Percentiles rank a stretch among this genome's conserved stretches.
Evolutionary conservation across 1,140 invertebrate species (phyloP).

Genomic region (Aphis gossypii): DNA sequence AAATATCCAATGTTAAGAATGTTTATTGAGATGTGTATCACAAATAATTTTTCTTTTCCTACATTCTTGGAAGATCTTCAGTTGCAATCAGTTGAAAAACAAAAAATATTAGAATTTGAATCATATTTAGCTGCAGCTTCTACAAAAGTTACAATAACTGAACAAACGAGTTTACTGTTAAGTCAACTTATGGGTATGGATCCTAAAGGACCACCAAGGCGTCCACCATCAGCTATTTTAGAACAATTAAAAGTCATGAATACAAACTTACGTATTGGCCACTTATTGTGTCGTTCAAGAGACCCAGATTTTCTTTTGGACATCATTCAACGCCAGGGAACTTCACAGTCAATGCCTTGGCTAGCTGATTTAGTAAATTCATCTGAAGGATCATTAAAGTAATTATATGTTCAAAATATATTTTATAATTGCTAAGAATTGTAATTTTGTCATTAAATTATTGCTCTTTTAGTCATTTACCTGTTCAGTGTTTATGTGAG

Average conservation of each 20-base stretch:
- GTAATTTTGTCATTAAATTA: neutral
- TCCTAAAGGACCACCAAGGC: constrained; percentile 79
- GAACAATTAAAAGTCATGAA: constrained; percentile 85
- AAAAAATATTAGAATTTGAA: constrained; percentile 91
- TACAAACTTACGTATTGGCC: constrained; percentile 81
- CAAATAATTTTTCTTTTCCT: constrained; percentile 83
- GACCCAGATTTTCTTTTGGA: constrained; percentile 92
- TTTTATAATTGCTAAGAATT: neutral
- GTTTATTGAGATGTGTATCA: constrained; percentile 97
- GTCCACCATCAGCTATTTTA: constrained; percentile 78
- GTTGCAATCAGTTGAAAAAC: constrained; percentile 76
- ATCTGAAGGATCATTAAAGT: constrained; percentile 82
- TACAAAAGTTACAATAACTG: constrained; percentile 83
- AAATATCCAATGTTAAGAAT: constrained; percentile 90
- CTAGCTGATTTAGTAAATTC: constrained; percentile 92
- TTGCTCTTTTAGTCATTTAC: constrained; percentile 75
- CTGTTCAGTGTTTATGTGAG: constrained; percentile 95
- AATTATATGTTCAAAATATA: constrained; percentile 62
- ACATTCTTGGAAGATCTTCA: constrained; percentile 76
- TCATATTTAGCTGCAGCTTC: constrained; percentile 88
- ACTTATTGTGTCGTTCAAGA: constrained; percentile 86
- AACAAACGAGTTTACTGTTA: constrained; percentile 85
- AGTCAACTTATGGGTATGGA: constrained; percentile 84
- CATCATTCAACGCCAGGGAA: constrained; percentile 86
- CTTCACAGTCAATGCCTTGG: constrained; percentile 95